Conservation (phyloP, 2,113 vertebrate genomes). For the Entelurus aequoreus region DNA sequence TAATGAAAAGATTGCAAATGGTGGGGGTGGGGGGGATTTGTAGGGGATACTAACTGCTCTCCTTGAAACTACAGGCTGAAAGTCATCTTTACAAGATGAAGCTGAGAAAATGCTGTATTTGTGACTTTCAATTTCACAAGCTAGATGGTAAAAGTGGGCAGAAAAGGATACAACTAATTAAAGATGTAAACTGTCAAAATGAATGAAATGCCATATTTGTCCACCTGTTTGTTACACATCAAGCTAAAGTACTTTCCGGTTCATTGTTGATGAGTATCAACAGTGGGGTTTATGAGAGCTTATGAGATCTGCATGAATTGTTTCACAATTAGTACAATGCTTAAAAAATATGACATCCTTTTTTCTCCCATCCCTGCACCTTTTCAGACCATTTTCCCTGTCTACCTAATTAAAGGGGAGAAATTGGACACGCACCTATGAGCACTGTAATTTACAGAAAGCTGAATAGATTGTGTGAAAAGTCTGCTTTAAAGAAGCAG, state of each 20-base stretch:
- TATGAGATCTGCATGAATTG: conserved; percentile 46
- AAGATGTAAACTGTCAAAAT: conserved; percentile 16
- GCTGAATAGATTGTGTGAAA: not conserved
- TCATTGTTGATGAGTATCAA: conserved; percentile 21
- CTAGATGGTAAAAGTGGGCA: conserved; percentile 25
- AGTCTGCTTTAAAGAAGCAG: conserved; percentile 38
- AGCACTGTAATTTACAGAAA: conserved; percentile 50
- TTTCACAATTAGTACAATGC: conserved; percentile 54
- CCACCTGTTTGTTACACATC: not conserved
- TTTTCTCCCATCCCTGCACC: conserved; percentile 29
- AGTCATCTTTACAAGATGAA: conserved; percentile 54
- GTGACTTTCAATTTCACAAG: conserved; percentile 18
- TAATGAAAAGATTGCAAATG: conserved; percentile 32
- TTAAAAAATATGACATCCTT: conserved; percentile 56
- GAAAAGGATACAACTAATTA: conserved; percentile 16
- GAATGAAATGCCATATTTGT: not conserved
- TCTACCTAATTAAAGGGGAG: conserved; percentile 67
- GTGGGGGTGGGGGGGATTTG: not conserved
- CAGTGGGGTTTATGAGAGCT: conserved; percentile 22
- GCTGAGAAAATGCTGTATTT: conserved; percentile 14
- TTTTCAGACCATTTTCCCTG: conserved; percentile 34
- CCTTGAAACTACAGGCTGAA: conserved; percentile 52
- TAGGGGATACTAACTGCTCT: conserved; percentile 28
- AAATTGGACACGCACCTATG: conserved; percentile 69
- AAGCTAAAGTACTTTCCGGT: not conserved